phyloP scores from a whole-genome alignment of 2,888 invertebrate genomes.

The Atethmia centrago region DNA sequence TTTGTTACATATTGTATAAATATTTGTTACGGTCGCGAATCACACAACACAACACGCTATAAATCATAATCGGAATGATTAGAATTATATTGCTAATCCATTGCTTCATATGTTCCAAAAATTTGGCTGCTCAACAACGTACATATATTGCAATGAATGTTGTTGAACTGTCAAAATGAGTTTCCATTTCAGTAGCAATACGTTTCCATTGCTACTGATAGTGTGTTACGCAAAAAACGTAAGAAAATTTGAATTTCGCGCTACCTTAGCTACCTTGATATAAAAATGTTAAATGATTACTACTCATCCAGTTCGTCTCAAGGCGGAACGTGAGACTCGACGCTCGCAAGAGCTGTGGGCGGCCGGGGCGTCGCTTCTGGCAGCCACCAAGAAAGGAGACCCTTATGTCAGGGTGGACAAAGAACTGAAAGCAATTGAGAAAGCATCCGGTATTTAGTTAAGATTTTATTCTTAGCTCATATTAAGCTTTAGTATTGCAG shows the following conservation, averaged over 20 bases:
- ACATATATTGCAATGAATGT: no score
- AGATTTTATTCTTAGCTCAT: not conserved
- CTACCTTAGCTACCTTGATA: not conserved
- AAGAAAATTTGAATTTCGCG: not conserved
- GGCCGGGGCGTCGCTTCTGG: slow-evolving; percentile 96
- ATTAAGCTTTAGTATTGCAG: not conserved
- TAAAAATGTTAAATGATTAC: slow-evolving; percentile 7
- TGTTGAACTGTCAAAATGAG: no score
- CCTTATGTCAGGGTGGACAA: slow-evolving; percentile 91
- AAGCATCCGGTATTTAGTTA: slow-evolving; percentile 92
- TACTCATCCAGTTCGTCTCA: slow-evolving; percentile 91
- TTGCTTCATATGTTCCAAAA: no score
- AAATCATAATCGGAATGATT: no score
- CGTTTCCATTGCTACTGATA: no score
- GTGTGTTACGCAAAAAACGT: not conserved
- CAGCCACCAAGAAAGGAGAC: slow-evolving; percentile 93
- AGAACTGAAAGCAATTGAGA: slow-evolving; percentile 94
- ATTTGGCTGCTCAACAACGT: no score
- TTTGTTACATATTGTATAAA: no score
- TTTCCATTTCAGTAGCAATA: no score
- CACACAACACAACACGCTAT: no score
- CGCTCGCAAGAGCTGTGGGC: slow-evolving; percentile 97
- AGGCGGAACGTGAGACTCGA: slow-evolving; percentile 93
- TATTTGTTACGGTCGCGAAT: no score
- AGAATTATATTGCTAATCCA: no score